Evolutionary conservation across 2,888 invertebrate species (phyloP).

Genomic region (Apamea anceps): DNA sequence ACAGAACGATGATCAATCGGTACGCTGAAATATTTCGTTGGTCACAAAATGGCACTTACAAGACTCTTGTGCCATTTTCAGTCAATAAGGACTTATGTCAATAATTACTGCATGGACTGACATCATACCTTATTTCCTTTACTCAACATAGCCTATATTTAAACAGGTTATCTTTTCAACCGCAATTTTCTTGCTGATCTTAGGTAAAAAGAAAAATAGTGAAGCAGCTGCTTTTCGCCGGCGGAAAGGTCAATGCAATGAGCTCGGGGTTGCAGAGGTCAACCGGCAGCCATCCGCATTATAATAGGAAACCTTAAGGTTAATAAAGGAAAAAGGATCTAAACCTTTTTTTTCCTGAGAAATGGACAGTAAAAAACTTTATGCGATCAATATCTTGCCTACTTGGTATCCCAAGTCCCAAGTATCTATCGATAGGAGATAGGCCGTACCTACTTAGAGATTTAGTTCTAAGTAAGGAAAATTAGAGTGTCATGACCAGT

Average conservation of each 20-base stretch:
- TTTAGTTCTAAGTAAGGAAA: not conserved
- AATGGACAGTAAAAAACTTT: not conserved
- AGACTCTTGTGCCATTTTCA: not conserved
- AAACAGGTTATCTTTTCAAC: slow-evolving; percentile 32
- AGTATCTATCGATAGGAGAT: not conserved
- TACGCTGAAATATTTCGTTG: slow-evolving; percentile 13
- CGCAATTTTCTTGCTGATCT: not conserved
- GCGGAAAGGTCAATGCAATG: slow-evolving; percentile 41
- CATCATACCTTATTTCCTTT: not conserved
- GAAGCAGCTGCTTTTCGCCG: slow-evolving; percentile 45
- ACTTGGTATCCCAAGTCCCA: no score
- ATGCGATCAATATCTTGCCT: no score
- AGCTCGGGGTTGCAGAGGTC: slow-evolving; percentile 40
- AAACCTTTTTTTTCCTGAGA: not conserved
- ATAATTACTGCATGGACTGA: not conserved
- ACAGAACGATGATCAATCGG: not conserved
- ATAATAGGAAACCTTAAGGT: not conserved
- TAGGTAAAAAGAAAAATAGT: not conserved
- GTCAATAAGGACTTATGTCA: not conserved
- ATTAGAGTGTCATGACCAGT: no score
- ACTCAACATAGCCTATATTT: slow-evolving; percentile 31
- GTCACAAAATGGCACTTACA: not conserved
- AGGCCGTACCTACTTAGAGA: not conserved
- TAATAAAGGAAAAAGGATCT: not conserved
- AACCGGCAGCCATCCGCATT: slow-evolving; percentile 19